phyloP scores from a whole-genome alignment of 2,113 vertebrate species.

The Ariopsis seemanni region DNA sequence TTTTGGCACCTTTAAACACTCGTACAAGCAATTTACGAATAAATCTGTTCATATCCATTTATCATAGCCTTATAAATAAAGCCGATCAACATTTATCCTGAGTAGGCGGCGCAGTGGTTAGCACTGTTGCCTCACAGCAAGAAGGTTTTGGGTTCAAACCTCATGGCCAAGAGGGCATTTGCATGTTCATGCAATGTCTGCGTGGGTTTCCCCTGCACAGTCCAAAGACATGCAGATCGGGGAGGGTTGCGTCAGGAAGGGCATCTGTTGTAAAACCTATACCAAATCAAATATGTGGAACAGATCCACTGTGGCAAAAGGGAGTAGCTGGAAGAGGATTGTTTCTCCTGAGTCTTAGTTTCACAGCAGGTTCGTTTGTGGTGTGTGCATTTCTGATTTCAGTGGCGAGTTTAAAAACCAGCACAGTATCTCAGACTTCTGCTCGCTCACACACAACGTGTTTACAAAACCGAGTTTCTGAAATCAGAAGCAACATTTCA shows the following conservation, averaged over 20 bases:
- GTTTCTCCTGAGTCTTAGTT: not conserved
- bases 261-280: too few relatives aligned
- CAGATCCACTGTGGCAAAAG: too few relatives aligned
- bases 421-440: not conserved
- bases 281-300: too few relatives aligned
- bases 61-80: not conserved
- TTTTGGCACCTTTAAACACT: not conserved
- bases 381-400: not conserved
- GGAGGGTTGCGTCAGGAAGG: too few relatives aligned
- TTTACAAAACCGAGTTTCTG: not conserved
- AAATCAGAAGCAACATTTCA: not conserved
- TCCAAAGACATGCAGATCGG: too few relatives aligned
- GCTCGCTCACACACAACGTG: not conserved
- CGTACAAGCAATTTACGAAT: not conserved
- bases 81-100: not conserved
- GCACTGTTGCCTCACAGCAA: too few relatives aligned
- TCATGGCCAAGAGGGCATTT: too few relatives aligned
- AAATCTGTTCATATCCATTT: not conserved
- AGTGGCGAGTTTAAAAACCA: not conserved
- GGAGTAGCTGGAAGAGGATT: too few relatives aligned
- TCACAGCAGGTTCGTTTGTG: not conserved
- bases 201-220: too few relatives aligned
- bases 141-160: too few relatives aligned
- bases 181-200: too few relatives aligned
- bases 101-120: not conserved